phyloP scores from a whole-genome alignment of 30 jellyfish, hydroid and myxozoan genomes.

The Chrysaora quinquecirrha region DNA sequence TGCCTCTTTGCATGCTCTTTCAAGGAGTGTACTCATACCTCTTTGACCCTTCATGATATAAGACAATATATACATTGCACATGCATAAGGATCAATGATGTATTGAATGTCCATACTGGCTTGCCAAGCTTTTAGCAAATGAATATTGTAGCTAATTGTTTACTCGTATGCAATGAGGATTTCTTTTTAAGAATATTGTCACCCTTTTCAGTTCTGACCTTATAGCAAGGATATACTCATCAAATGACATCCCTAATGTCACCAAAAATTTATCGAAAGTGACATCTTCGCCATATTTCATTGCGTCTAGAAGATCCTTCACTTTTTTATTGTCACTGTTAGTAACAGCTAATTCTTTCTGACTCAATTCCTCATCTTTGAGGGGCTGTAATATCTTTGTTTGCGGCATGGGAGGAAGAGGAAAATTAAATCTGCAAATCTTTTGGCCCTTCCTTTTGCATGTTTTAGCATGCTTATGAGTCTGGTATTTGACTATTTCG shows the following conservation, averaged over 20 bases:
- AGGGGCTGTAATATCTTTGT: slow-evolving; percentile 30
- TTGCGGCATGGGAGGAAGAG: slow-evolving; percentile 36
- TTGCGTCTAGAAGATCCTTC: slow-evolving; percentile 3
- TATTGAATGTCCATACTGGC: slow-evolving; percentile 31
- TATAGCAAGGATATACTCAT: neutral
- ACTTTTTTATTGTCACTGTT: neutral
- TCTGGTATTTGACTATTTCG: slow-evolving; percentile 15
- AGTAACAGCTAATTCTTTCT: neutral
- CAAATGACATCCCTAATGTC: neutral
- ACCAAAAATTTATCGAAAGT: slow-evolving; percentile 8
- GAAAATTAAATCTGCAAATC: slow-evolving; percentile 60
- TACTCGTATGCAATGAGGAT: slow-evolving; percentile 1
- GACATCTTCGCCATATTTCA: slow-evolving; percentile 35
- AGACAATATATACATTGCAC: slow-evolving; percentile 25
- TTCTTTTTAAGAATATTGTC: neutral
- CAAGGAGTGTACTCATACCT: slow-evolving; percentile 3
- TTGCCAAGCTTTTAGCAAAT: slow-evolving; percentile 34
- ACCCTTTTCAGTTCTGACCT: neutral
- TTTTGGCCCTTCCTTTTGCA: slow-evolving; percentile 49
- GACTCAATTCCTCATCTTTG: neutral
- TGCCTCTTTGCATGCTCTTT: neutral
- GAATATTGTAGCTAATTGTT: slow-evolving; percentile 13
- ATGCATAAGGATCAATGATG: slow-evolving; percentile 40
- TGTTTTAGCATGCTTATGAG: slow-evolving; percentile 66
- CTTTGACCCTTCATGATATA: slow-evolving; percentile 20